Percentiles rank a stretch among this genome's conserved stretches.
phyloP scores from a whole-genome alignment of 2,888 invertebrate species.

The Caenorhabditis sp. region DNA sequence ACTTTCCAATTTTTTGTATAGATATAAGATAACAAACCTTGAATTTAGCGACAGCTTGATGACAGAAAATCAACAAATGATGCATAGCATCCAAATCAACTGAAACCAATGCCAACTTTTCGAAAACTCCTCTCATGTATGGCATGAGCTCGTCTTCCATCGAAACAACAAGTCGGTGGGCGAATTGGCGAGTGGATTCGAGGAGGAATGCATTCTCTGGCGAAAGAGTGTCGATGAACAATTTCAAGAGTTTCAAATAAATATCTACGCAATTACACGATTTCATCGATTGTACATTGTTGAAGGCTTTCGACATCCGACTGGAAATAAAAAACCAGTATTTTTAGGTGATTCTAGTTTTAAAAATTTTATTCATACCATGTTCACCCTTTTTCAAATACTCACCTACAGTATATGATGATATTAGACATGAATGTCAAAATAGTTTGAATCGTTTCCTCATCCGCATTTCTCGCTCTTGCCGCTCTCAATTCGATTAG shows the following conservation, averaged over 20 bases:
- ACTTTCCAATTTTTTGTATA: background rate
- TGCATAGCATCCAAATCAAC: conserved; percentile 69
- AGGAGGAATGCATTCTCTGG: conserved; percentile 65
- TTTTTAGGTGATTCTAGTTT: background rate
- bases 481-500: conserved; percentile 38
- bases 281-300: conserved; percentile 75
- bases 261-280: conserved; percentile 74
- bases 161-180: conserved; percentile 76
- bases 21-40: conserved; percentile 71
- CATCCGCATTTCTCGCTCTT: conserved; percentile 34
- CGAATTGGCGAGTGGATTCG: conserved; percentile 74
- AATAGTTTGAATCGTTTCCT: conserved; percentile 63
- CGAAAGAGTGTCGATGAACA: conserved; percentile 47
- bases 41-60: conserved; percentile 76
- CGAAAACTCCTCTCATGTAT: conserved; percentile 32
- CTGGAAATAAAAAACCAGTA: conserved; percentile 66
- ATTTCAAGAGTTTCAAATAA: conserved; percentile 73
- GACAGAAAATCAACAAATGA: conserved; percentile 76
- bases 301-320: conserved; percentile 76
- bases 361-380: too few relatives aligned
- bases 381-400: too few relatives aligned
- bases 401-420: conserved; percentile 74
- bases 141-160: conserved; percentile 76
- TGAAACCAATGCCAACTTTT: conserved; percentile 31
- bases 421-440: conserved; percentile 74